These are phyloP conservation scores for Cataglyphis hispanica DNA, from an alignment of 1,140 invertebrate species.

Conservation along the genomic window DNA sequence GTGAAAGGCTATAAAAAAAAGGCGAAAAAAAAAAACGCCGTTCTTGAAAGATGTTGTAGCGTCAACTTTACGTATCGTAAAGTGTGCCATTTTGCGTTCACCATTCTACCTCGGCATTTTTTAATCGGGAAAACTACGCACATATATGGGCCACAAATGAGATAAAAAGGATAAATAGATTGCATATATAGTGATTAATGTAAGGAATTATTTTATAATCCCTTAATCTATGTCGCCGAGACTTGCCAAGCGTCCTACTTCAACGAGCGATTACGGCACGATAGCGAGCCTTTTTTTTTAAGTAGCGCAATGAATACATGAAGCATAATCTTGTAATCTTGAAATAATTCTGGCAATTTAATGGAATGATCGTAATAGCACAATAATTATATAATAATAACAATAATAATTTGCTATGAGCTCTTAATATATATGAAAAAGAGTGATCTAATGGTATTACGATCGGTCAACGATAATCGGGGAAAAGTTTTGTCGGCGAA, in stretches of 20 bases:
- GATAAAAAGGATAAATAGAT: slow-evolving; percentile 58
- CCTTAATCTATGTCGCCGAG: background rate
- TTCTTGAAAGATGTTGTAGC: background rate
- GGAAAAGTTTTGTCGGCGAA: background rate
- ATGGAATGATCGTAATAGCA: background rate
- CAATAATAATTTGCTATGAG: background rate
- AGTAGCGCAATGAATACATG: slow-evolving; percentile 1
- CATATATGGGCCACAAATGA: slow-evolving; percentile 11
- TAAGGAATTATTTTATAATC: slow-evolving; percentile 53
- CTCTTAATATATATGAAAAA: slow-evolving; percentile 5
- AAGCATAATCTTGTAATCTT: background rate
- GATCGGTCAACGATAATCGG: background rate
- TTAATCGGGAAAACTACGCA: slow-evolving; percentile 30
- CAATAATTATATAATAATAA: background rate
- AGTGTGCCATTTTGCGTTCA: background rate
- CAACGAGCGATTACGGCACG: background rate
- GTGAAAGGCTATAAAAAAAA: slow-evolving; percentile 17
- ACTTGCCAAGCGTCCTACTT: slow-evolving; percentile 38
- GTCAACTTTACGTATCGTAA: slow-evolving; percentile 8
- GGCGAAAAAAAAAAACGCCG: background rate
- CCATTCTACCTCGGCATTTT: slow-evolving; percentile 11
- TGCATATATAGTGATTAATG: background rate
- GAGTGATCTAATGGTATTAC: background rate
- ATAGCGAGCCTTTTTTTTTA: background rate
- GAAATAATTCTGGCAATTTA: background rate